Conservation (phyloP, 2,797 vertebrate species). For the Rhinoraja longicauda region DNA sequence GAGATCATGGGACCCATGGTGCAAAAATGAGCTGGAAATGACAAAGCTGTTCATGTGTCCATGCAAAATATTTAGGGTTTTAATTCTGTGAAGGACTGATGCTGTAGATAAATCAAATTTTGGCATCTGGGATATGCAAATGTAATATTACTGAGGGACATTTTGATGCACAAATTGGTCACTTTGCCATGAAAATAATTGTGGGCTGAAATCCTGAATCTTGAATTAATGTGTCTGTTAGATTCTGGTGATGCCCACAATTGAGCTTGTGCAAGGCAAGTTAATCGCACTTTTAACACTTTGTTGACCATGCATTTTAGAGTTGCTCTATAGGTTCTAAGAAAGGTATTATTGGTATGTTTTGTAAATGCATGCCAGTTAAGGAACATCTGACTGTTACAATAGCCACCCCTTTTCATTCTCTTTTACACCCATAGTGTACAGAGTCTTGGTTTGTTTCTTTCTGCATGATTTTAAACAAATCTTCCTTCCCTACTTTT, state of each 20-base stretch:
- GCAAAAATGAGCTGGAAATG: not conserved
- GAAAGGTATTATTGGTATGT: not conserved
- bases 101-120: not conserved
- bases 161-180: not conserved
- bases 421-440: conserved; percentile 38
- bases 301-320: not conserved
- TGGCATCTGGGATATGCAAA: not conserved
- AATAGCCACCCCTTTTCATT: conserved; percentile 43
- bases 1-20: not conserved
- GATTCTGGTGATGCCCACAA: not conserved
- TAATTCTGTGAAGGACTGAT: not conserved
- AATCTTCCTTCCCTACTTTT: conserved; percentile 44
- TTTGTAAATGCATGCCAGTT: conserved; percentile 7
- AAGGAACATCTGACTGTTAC: not conserved
- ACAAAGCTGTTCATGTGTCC: not conserved
- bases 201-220: not conserved
- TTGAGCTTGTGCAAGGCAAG: not conserved
- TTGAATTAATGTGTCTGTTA: not conserved
- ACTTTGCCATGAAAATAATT: not conserved
- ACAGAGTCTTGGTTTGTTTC: conserved; percentile 11
- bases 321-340: not conserved
- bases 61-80: not conserved
- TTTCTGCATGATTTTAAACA: conserved; percentile 44
- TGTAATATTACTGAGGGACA: not conserved
- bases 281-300: not conserved